Evolutionary conservation across 53 echinoderm and acorn worm genomes (phyloP).

Genomic region (Crossaster papposus): DNA sequence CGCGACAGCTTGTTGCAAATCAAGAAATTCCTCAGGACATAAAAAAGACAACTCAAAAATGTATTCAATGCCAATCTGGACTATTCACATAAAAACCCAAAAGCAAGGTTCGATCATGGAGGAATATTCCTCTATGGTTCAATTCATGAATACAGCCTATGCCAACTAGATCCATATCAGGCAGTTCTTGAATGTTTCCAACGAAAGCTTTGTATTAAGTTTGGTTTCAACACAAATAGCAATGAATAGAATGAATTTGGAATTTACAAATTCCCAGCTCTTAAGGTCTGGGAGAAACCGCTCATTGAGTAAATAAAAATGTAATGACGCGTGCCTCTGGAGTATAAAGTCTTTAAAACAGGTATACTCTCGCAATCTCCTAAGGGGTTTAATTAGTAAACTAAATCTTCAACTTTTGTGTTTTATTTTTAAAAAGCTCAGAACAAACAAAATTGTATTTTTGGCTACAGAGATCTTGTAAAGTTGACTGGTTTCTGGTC

Average conservation of each 20-base stretch:
- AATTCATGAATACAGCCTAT: too few relatives aligned
- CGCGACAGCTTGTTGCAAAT: neutral
- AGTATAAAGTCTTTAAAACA: neutral
- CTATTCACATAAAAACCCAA: too few relatives aligned
- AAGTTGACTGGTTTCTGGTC: too few relatives aligned
- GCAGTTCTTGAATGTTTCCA: neutral
- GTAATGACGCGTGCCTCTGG: neutral
- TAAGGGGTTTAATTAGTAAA: neutral
- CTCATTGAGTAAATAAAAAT: neutral
- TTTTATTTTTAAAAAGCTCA: too few relatives aligned
- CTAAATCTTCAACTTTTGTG: too few relatives aligned
- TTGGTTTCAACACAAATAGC: neutral
- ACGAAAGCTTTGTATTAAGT: neutral
- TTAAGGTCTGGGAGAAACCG: neutral
- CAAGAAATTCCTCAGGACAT: neutral
- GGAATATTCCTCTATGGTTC: too few relatives aligned
- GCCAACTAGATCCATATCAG: too few relatives aligned
- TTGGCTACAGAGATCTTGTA: too few relatives aligned
- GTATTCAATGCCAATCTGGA: too few relatives aligned
- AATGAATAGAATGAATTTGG: neutral
- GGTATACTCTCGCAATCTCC: neutral
- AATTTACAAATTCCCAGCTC: neutral
- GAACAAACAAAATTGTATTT: too few relatives aligned
- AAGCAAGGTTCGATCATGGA: too few relatives aligned
- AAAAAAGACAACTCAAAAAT: neutral